These are phyloP conservation scores for Chymomyza costata DNA, from an alignment of 1,140 invertebrate genomes.

Conservation along the genomic window DNA sequence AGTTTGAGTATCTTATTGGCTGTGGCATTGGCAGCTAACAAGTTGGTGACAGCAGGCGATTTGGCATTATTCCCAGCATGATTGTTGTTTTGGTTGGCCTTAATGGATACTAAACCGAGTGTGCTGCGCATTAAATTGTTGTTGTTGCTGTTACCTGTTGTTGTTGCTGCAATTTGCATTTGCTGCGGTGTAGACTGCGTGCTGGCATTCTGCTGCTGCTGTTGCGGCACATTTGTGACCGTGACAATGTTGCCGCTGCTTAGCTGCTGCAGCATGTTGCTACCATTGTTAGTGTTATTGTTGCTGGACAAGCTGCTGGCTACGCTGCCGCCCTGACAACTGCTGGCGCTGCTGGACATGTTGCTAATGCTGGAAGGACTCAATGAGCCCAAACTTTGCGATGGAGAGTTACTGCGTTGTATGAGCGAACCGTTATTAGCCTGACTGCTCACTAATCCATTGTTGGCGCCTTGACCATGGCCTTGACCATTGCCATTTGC, in stretches of 20 bases:
- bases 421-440: slow-evolving; percentile 23
- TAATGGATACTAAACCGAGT: slow-evolving; percentile 74
- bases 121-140: slow-evolving; percentile 73
- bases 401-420: slow-evolving; percentile 68
- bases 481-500: slow-evolving; percentile 10
- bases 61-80: slow-evolving; percentile 26
- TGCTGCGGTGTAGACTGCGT: slow-evolving; percentile 20
- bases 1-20: slow-evolving; percentile 73
- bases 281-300: slow-evolving; percentile 19
- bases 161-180: slow-evolving; percentile 22
- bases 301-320: slow-evolving; percentile 39
- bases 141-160: slow-evolving; percentile 73
- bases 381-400: slow-evolving; percentile 69
- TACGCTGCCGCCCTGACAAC: slow-evolving; percentile 49
- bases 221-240: slow-evolving; percentile 51
- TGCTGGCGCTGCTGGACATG: slow-evolving; percentile 71
- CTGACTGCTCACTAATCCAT: slow-evolving; percentile 11
- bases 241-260: slow-evolving; percentile 54
- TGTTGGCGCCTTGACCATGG: slow-evolving; percentile 14
- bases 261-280: slow-evolving; percentile 51
- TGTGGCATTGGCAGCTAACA: slow-evolving; percentile 69
- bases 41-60: slow-evolving; percentile 60
- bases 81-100: slow-evolving; percentile 50
- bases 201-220: slow-evolving; percentile 36
- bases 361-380: slow-evolving; percentile 74